Conservation (phyloP, 2,113 vertebrate genomes). For the Aspiorhynchus laticeps region DNA sequence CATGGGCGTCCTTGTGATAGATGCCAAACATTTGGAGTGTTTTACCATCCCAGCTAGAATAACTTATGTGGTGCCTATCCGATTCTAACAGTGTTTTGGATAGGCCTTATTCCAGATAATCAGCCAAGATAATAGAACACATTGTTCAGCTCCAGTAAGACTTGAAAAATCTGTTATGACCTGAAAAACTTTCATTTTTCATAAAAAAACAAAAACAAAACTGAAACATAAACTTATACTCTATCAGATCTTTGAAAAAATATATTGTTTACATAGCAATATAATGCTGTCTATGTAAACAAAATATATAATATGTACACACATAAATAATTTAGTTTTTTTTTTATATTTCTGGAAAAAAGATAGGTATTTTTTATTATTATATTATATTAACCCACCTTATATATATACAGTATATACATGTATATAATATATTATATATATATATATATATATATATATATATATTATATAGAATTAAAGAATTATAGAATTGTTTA, state of each 20-base stretch:
- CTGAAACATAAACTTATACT: background rate
- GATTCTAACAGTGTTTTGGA: constrained; percentile 22
- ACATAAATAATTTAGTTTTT: too few species aligned
- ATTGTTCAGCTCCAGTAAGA: background rate
- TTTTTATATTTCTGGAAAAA: background rate
- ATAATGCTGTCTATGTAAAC: too few species aligned
- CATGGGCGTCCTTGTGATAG: constrained; percentile 10
- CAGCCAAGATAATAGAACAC: constrained; percentile 31
- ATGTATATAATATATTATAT: too few species aligned
- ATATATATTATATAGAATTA: too few species aligned
- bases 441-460: too few species aligned
- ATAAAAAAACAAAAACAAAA: background rate
- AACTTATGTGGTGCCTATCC: constrained; percentile 17
- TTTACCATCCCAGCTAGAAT: constrained; percentile 38
- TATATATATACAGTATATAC: too few species aligned
- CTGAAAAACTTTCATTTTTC: background rate
- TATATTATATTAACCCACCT: background rate
- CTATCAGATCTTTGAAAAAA: background rate
- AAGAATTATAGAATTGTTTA: background rate
- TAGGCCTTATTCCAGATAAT: constrained; percentile 22
- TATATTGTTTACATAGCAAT: too few species aligned
- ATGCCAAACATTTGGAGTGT: constrained; percentile 41
- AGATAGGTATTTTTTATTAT: background rate
- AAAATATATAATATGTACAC: too few species aligned
- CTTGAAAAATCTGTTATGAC: background rate